Conservation (phyloP, 2,113 vertebrate genomes). For the Tupaia tana region DNA sequence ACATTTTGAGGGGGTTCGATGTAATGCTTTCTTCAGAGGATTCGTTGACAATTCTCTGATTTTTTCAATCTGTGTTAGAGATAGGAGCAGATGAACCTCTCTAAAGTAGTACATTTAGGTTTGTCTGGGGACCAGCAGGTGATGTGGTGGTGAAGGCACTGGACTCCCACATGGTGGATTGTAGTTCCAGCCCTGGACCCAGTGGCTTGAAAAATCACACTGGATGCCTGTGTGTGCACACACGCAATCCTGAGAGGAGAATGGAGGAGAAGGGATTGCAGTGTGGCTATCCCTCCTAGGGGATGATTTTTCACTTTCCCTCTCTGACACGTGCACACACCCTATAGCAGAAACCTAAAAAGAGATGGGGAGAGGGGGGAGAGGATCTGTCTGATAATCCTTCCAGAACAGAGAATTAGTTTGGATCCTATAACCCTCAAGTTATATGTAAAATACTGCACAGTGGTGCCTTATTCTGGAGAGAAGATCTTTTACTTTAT, state of each 20-base stretch:
- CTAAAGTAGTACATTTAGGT: slow-evolving; percentile 7
- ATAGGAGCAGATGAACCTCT: not conserved
- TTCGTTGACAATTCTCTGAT: slow-evolving; percentile 6
- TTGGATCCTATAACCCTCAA: not conserved
- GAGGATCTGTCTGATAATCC: not conserved
- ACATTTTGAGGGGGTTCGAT: not conserved
- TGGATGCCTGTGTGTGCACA: no score
- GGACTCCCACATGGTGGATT: no score
- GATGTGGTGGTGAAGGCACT: no score
- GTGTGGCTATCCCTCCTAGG: no score
- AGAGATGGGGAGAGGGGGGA: no score
- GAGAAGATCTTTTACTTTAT: not conserved
- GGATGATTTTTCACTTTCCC: no score
- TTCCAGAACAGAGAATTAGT: not conserved
- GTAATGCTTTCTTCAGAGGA: not conserved
- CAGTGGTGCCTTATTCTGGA: not conserved
- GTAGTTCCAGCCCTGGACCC: no score
- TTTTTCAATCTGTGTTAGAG: not conserved
- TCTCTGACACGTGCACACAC: no score
- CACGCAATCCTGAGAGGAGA: no score
- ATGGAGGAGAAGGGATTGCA: no score
- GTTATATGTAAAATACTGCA: not conserved
- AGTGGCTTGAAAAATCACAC: no score
- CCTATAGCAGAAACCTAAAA: no score
- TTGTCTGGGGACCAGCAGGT: not conserved